Conservation (phyloP, 2,797 vertebrate species). For the Neosilurus mollespiculum region DNA sequence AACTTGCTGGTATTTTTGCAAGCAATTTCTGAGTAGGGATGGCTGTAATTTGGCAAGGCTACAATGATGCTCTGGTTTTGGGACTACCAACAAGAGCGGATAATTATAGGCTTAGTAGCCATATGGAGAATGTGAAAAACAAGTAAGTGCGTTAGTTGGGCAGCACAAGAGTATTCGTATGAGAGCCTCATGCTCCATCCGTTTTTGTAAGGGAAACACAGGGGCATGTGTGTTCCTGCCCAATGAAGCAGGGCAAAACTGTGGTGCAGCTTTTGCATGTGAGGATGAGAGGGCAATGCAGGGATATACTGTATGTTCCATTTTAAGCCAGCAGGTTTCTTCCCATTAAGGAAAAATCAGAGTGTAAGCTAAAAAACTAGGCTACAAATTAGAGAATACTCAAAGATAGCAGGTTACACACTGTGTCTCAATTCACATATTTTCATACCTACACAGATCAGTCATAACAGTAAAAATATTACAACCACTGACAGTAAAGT, state of each 20-base stretch:
- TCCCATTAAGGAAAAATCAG: neutral
- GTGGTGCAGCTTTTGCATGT: neutral
- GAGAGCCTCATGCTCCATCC: neutral
- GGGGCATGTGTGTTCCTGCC: neutral
- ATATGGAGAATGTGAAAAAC: neutral
- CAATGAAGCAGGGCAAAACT: neutral
- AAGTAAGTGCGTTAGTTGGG: neutral
- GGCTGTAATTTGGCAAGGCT: neutral
- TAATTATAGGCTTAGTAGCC: neutral
- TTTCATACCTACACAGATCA: too few relatives aligned
- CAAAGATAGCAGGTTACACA: neutral
- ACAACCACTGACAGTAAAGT: too few relatives aligned
- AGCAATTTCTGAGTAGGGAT: neutral
- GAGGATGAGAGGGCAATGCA: neutral
- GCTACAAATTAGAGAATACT: neutral
- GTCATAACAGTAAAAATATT: too few relatives aligned
- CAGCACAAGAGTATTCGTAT: neutral
- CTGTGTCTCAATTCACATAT: too few relatives aligned
- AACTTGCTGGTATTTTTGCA: neutral
- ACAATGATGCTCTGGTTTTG: neutral
- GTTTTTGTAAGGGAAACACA: neutral
- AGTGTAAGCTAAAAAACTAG: conserved; percentile 5
- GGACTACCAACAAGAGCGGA: neutral
- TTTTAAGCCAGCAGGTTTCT: too few relatives aligned
- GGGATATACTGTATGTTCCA: too few relatives aligned